Evolutionary conservation across 2,888 invertebrate genomes (phyloP), one percentile per base, ranked within the genome.

Genomic region (Alloscopus bannaensis): DNA sequence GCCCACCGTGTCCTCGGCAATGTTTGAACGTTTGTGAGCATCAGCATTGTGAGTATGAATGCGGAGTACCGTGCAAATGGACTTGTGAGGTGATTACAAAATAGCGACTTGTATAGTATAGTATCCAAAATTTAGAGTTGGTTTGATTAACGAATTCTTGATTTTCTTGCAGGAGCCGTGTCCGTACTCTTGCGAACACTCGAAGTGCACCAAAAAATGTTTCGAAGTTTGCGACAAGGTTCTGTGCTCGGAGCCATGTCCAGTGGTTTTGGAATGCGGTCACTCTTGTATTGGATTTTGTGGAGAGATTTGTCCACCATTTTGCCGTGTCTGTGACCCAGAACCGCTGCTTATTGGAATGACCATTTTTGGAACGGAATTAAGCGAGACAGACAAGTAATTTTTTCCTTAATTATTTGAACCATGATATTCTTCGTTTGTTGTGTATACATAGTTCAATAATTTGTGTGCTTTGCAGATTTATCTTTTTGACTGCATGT

Each of bases 261-360:
- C 65, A 8, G 65, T 84, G 73, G 22, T 22, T 22, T 88, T 90
- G 0, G 2, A 40, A 31, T 84, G 84, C 84, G 86, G 87, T 1
- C 89, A 89, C 81, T 71, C 66, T 0, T 88, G 90, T 81, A 84
- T 88, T 47, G 89, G 93, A 8, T 90, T 93, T 62, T 94, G 94
- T 88, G 93, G 93, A n/a, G 93, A 94, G 87, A 89, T 89, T 8
- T 93, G 93, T 87, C 92, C 92, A n/a, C 87, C 87, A 31, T 86
- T 91, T 65, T 94, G 93, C 88, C 87, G 89, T 28, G 60, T 87
- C 26, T 93, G 93, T 88, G 84, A 90, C 73, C 71, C 86, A 20
- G 86, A 87, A 2, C 84, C 86, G 81, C 87, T 88, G 4, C 3
- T 52, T 3, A 45, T 77, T 52, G 11, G 82, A 83, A 6, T 75